phyloP scores from a whole-genome alignment of 1,140 invertebrate species.

The Papilio glaucus region DNA sequence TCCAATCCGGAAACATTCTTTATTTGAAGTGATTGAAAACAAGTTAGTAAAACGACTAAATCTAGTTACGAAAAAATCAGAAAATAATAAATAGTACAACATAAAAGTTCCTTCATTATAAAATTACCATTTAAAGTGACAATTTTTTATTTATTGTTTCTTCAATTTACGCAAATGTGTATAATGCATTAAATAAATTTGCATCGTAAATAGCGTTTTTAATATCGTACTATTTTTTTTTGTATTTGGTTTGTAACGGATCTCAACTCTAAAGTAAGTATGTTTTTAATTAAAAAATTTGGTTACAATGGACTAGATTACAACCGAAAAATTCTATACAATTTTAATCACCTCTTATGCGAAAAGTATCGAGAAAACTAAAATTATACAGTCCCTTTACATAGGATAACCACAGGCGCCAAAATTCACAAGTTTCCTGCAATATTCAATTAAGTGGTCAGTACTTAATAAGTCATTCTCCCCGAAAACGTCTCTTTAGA shows the following conservation, averaged over 20 bases:
- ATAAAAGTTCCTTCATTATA: background rate
- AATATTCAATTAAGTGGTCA: too few relatives aligned
- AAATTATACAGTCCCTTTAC: too few relatives aligned
- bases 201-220: background rate
- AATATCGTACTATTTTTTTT: background rate
- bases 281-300: too few relatives aligned
- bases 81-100: background rate
- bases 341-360: too few relatives aligned
- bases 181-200: slow-evolving; percentile 4
- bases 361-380: too few relatives aligned
- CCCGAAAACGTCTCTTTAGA: slow-evolving; percentile 54
- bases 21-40: background rate
- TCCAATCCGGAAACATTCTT: background rate
- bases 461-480: background rate
- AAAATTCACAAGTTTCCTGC: too few relatives aligned
- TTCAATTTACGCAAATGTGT: background rate
- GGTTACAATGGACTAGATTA: too few relatives aligned
- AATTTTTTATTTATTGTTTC: background rate
- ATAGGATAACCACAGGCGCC: too few relatives aligned
- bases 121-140: background rate
- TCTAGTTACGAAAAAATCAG: background rate
- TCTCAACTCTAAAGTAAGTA: too few relatives aligned
- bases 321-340: too few relatives aligned
- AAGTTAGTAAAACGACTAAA: background rate
- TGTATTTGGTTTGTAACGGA: too few relatives aligned